Evolutionary conservation across 2,113 vertebrate species (phyloP).

Genomic region (Psittacus erithacus): DNA sequence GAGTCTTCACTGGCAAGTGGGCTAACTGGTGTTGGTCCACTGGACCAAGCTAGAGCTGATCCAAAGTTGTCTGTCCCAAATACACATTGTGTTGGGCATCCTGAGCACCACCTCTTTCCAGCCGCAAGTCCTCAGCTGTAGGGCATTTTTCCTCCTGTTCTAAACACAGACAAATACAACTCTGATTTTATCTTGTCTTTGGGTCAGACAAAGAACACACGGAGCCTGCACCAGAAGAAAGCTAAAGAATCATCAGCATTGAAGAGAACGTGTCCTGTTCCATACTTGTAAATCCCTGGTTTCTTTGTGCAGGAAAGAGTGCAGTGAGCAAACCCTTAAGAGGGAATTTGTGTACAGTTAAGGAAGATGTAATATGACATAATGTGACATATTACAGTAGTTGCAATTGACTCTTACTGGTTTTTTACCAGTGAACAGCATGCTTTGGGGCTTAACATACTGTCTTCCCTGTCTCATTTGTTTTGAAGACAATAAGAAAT

Average conservation of each 20-base stretch:
- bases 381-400: not conserved
- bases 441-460: not conserved
- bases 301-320: not conserved
- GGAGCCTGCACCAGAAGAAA: not conserved
- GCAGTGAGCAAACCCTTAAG: not conserved
- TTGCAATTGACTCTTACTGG: not conserved
- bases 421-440: not conserved
- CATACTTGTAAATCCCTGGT: not conserved
- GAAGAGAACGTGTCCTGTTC: not conserved
- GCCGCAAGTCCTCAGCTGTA: not conserved
- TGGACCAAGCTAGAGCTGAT: not conserved
- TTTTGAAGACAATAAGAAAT: not conserved
- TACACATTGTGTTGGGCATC: not conserved
- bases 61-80: not conserved
- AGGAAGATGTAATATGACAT: not conserved
- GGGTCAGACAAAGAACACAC: not conserved
- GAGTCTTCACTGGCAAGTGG: not conserved
- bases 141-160: not conserved
- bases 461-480: not conserved
- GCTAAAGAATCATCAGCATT: not conserved
- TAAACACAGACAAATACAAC: not conserved
- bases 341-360: not conserved
- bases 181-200: not conserved
- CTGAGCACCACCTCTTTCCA: not conserved
- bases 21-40: not conserved